Base-by-base conservation (phyloP, 2,797 vertebrate genomes). In the Alauda arvensis region DNA sequence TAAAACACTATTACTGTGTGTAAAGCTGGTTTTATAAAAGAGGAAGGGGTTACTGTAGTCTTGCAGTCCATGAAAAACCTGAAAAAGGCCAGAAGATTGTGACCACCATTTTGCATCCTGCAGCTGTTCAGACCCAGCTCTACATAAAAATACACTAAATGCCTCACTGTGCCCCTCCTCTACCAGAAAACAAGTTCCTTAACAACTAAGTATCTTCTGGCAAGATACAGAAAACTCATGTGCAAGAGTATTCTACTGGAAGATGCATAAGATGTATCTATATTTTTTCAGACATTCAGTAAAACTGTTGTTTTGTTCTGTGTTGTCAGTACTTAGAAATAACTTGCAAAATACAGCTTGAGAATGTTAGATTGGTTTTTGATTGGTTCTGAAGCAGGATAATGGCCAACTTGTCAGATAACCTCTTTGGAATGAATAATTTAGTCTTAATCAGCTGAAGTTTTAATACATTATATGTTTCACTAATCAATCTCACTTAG, bases 371-470 rank as follows among this genome's bases (percentile, higher is more conserved):
- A 52, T 16, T 48, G 3, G 29, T 1, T 79, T 93, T 69, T 78
- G 55, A 69, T 91, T 19, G 2, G 34, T n/a, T 81, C 52, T 80
- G 66, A 45, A 80, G 57, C 45, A 88, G 39, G 45, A 67, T 52
- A 86, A 91, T 67, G 55, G 39, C 48, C 39, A 80, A 43, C 52
- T 85, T 87, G 70, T 56, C 63, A 74, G 67, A 76, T 69, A 88
- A 91, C 59, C 87, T 78, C 68, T 92, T 94, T 86, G 40, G 66
- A 75, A 62, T 77, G 31, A 94, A 92, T 94, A 87, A 89, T 91
- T 92, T 86, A 67, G 43, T 72, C 82, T 85, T 88, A 90, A 85
- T 85, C 90, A 94, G 62, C 60, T 80, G 8, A 88, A 83, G 56
- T 72, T 91, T 87, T 88, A 88, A 90, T 85, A 62, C 42, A 26